Conservation (phyloP, 2,113 vertebrate species). For the Hemichromis elongatus region DNA sequence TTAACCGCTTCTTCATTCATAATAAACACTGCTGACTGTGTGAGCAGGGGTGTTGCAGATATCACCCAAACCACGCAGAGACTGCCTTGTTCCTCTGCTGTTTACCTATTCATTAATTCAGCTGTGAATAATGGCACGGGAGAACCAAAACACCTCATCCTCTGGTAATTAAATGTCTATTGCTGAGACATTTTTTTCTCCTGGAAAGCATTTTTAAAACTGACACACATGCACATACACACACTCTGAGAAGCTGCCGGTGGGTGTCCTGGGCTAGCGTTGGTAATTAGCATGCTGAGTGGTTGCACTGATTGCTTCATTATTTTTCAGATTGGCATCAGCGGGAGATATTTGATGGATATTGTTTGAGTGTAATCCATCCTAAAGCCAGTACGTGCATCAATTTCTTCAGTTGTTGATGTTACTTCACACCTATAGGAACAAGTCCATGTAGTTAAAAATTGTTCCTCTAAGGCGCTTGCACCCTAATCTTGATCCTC, state of each 20-base stretch:
- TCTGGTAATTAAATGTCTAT: conserved; percentile 59
- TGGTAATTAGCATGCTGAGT: conserved; percentile 63
- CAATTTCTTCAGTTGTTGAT: background rate
- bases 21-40: conserved; percentile 27
- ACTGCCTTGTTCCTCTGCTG: conserved; percentile 14
- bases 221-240: background rate
- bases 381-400: conserved; percentile 18
- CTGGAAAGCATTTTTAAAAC: conserved; percentile 5
- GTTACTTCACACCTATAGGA: background rate
- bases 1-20: conserved; percentile 19
- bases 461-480: background rate
- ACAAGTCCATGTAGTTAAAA: background rate
- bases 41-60: background rate
- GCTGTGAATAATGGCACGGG: conserved; percentile 40
- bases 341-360: conserved; percentile 52
- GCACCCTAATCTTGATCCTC: conserved; percentile 5
- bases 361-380: conserved; percentile 45
- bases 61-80: conserved; percentile 17
- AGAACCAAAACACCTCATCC: conserved; percentile 34
- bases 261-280: conserved; percentile 18
- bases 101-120: conserved; percentile 66
- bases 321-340: conserved; percentile 58
- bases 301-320: conserved; percentile 71
- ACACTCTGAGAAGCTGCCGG: background rate
- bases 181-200: conserved; percentile 43